Evolutionary conservation across 2,797 vertebrate species (phyloP).

Genomic region (Trichosurus vulpecula): DNA sequence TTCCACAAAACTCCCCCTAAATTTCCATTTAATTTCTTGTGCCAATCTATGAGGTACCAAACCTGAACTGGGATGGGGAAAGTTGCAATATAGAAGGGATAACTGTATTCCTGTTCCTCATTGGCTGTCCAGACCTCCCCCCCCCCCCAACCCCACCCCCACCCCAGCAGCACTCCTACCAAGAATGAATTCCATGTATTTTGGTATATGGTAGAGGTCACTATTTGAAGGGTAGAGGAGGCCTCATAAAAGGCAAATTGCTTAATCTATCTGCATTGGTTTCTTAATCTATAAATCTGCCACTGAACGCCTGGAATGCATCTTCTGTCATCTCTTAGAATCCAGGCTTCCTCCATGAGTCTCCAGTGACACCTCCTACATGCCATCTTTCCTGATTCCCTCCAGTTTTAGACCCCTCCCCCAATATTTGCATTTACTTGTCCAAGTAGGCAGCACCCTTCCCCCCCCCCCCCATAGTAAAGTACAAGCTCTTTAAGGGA

Average conservation of each 20-base stretch:
- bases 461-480: not conserved
- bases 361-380: not conserved
- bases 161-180: not conserved
- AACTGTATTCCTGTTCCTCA: not conserved
- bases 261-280: not conserved
- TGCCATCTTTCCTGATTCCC: not conserved
- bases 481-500: not conserved
- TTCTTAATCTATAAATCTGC: not conserved
- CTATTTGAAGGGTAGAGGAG: not conserved
- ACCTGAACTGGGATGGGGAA: too few species aligned
- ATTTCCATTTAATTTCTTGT: not conserved
- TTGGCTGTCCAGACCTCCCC: not conserved
- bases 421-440: not conserved
- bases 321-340: not conserved
- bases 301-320: not conserved
- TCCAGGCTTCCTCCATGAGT: not conserved
- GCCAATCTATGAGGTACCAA: not conserved
- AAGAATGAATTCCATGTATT: not conserved
- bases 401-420: not conserved
- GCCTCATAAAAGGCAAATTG: not conserved
- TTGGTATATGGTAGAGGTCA: not conserved
- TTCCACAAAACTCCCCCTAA: not conserved
- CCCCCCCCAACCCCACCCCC: not conserved
- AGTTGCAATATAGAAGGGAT: not conserved
- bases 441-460: not conserved